Evolutionary conservation across 2,888 invertebrate species (phyloP).

Genomic region (Stratiomys singularior): DNA sequence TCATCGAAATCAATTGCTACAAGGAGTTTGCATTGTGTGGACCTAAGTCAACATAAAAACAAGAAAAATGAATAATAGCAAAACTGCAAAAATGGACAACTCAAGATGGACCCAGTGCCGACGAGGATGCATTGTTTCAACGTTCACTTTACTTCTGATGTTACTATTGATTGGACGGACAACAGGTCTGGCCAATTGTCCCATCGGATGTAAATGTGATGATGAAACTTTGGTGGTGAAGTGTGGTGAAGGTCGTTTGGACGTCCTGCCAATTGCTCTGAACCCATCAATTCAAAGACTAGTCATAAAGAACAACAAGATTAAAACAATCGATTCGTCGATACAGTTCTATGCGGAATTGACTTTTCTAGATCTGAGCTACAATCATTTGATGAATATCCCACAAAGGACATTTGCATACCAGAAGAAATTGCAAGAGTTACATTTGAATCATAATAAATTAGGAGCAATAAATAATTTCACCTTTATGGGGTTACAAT

Average conservation of each 20-base stretch:
- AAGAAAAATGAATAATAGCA: background rate
- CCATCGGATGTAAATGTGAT: slow-evolving; percentile 88
- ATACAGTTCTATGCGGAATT: slow-evolving; percentile 89
- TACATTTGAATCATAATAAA: slow-evolving; percentile 87
- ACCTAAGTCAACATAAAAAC: background rate
- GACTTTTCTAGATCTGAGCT: slow-evolving; percentile 85
- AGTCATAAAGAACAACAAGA: slow-evolving; percentile 85
- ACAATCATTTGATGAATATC: slow-evolving; percentile 84
- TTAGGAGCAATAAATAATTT: slow-evolving; percentile 81
- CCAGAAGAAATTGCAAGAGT: slow-evolving; percentile 83
- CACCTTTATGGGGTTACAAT: slow-evolving; percentile 82
- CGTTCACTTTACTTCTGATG: slow-evolving; percentile 17
- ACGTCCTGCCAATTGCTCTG: slow-evolving; percentile 89
- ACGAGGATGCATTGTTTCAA: background rate
- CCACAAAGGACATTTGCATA: slow-evolving; percentile 81
- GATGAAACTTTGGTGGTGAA: slow-evolving; percentile 88
- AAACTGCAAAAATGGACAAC: background rate
- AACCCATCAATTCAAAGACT: slow-evolving; percentile 90
- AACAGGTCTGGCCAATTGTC: slow-evolving; percentile 76
- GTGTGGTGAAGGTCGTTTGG: slow-evolving; percentile 86
- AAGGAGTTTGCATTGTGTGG: background rate
- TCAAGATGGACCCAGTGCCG: background rate
- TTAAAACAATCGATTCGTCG: slow-evolving; percentile 88
- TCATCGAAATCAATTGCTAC: background rate
- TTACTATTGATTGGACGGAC: slow-evolving; percentile 50